Base-by-base conservation (phyloP, 2,888 invertebrate genomes). In the Blera fallax region DNA sequence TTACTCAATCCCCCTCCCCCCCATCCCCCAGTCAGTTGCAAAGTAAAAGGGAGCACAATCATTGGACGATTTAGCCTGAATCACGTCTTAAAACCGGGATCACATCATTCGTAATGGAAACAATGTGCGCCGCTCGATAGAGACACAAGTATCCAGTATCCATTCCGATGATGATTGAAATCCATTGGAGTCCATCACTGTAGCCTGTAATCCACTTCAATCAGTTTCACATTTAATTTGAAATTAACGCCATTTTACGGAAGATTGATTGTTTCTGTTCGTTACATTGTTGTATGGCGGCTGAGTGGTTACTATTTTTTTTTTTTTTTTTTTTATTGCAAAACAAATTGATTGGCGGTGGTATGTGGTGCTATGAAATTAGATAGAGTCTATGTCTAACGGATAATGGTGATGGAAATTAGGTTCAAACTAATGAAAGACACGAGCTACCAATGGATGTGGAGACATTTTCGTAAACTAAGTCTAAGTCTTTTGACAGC, bases 291-390 rank as follows among this genome's bases (percentile, higher is more conserved):
- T 69, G 81, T 62, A 48, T 60, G 27, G 11, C 21, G 37, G 27
- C 14, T 48, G 34, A 52, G 50, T 67, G 65, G 14, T 48, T 40
- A 29, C 48, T 21, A 60, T 48, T 40, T 67, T n/a, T n/a, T n/a
- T n/a, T n/a, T n/a, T n/a, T n/a, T n/a, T n/a, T n/a, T n/a, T n/a
- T n/a, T 58, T 48, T 60, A 74, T 67, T 73, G 69, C 81, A 37
- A 62, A 69, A 76, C 76, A 37, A 81, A 81, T 81, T 56, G 72
- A 81, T 81, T 81, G 62, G 54, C 24, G 67, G 5, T 37, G 24
- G 5, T 37, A 16, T 40, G 14, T 21, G 37, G 21, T 16, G 16
- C 14, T 27, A 29, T 40, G 40, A 54, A 27, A 54, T 65, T 3
- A 16, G 29, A 50, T 50, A 43, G 18, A 27, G 16, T 50, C 37